A percentile compares a stretch with the other conserved stretches of the same genome.
phyloP scores from a whole-genome alignment of 2,797 vertebrate genomes.

The Triplophysa yarkandensis region DNA sequence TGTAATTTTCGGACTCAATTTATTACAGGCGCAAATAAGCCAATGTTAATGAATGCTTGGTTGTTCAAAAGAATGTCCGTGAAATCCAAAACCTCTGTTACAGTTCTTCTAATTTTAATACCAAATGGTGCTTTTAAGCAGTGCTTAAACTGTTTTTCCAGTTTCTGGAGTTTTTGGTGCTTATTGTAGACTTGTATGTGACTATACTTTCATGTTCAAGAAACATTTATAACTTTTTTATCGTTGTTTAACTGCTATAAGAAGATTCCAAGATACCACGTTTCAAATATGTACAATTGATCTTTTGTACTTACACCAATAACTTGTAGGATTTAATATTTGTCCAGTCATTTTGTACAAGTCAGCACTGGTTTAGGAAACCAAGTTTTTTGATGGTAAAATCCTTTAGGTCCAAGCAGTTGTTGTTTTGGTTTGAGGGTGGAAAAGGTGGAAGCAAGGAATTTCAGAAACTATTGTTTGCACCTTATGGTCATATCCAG shows the following conservation, averaged over 20 bases:
- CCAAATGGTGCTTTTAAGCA: slow-evolving; percentile 43
- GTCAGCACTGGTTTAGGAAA: neutral
- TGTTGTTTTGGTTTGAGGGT: slow-evolving; percentile 1
- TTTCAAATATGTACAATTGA: slow-evolving; percentile 57
- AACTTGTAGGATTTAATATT: slow-evolving; percentile 18
- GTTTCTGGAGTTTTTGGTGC: slow-evolving; percentile 48
- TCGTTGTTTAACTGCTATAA: slow-evolving; percentile 22
- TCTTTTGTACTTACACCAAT: slow-evolving; percentile 40
- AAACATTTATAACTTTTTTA: slow-evolving; percentile 49
- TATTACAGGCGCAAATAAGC: neutral
- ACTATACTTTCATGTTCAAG: slow-evolving; percentile 39
- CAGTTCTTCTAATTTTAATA: neutral
- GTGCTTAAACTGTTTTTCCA: slow-evolving; percentile 38
- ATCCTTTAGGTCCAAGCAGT: neutral
- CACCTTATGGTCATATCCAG: slow-evolving; percentile 73
- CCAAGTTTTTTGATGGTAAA: neutral
- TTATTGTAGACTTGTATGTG: slow-evolving; percentile 45
- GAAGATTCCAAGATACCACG: slow-evolving; percentile 1
- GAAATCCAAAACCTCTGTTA: neutral
- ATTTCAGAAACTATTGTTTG: slow-evolving; percentile 63
- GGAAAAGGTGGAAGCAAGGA: neutral
- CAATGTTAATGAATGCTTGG: neutral
- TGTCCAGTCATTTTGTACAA: slow-evolving; percentile 29
- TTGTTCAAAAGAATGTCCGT: neutral
- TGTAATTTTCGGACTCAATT: neutral